Conservation (phyloP, 53 echinoderm and acorn worm genomes). For the Luidia sarsii region DNA sequence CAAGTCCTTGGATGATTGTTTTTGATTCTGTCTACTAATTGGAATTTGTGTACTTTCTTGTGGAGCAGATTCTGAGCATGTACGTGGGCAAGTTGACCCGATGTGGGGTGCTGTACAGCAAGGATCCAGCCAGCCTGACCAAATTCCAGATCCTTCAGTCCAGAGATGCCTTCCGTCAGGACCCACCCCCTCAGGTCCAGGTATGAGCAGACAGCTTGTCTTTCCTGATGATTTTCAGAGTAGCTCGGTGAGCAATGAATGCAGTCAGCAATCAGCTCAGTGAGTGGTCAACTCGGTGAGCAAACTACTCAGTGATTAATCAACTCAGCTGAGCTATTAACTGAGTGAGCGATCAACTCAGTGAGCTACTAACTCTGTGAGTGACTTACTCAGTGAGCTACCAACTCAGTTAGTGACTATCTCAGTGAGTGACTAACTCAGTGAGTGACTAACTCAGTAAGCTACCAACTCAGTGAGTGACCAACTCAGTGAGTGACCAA, state of each 20-base stretch:
- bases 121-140: conserved; percentile 73
- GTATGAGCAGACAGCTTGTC: conserved; percentile 68
- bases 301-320: background rate
- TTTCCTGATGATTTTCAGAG: background rate
- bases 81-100: conserved; percentile 65
- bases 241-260: background rate
- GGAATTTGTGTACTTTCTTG: background rate
- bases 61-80: conserved; percentile 68
- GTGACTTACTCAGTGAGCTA: too few species aligned
- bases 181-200: conserved; percentile 86
- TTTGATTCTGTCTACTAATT: too few species aligned
- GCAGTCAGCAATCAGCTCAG: background rate
- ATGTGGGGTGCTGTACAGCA: conserved; percentile 68
- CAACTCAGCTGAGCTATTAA: too few species aligned
- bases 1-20: too few species aligned
- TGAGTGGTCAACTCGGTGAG: too few species aligned
- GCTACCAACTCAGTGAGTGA: too few species aligned
- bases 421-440: too few species aligned
- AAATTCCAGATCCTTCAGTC: conserved; percentile 87
- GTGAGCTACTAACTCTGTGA: too few species aligned
- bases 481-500: too few species aligned
- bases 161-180: conserved; percentile 87
- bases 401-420: too few species aligned
- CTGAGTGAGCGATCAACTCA: too few species aligned
- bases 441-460: too few species aligned